Conservation (phyloP, 2,113 vertebrate genomes). For the Rhea americana region DNA sequence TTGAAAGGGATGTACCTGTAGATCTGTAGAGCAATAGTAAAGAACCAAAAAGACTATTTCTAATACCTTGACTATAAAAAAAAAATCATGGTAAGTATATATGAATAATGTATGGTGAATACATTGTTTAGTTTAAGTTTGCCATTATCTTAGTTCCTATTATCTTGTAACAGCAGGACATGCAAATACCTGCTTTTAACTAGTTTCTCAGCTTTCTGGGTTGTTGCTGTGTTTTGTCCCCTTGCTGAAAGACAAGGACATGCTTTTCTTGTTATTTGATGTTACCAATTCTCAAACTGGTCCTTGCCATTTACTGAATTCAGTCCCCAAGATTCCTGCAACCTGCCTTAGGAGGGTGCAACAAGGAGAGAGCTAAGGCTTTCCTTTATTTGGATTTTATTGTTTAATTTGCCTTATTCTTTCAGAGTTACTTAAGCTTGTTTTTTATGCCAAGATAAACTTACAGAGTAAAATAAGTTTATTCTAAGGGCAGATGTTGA, state of each 20-base stretch:
- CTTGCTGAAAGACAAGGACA: slow-evolving; percentile 11
- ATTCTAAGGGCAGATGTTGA: not conserved
- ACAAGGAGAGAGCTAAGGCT: not conserved
- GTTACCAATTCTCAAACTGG: slow-evolving; percentile 1
- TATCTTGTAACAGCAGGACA: not conserved
- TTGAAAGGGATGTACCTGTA: not conserved
- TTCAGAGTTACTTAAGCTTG: not conserved
- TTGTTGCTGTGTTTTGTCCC: not conserved
- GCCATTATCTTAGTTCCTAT: not conserved
- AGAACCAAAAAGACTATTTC: not conserved
- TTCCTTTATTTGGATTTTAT: not conserved
- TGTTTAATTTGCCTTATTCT: not conserved
- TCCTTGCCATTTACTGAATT: not conserved
- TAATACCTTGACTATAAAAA: not conserved
- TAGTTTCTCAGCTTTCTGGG: slow-evolving; percentile 23
- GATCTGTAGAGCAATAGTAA: not conserved
- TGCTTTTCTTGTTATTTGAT: not conserved
- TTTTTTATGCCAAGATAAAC: slow-evolving; percentile 12
- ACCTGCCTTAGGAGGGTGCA: not conserved
- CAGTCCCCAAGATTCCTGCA: not conserved
- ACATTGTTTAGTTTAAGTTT: not conserved
- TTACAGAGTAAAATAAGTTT: not conserved
- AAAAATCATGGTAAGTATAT: not conserved
- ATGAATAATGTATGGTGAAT: not conserved
- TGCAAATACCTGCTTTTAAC: not conserved